A percentile compares a stretch with the other conserved stretches of the same genome.
Evolutionary conservation across 2,113 vertebrate genomes (phyloP).

Genomic region (Charina bottae): DNA sequence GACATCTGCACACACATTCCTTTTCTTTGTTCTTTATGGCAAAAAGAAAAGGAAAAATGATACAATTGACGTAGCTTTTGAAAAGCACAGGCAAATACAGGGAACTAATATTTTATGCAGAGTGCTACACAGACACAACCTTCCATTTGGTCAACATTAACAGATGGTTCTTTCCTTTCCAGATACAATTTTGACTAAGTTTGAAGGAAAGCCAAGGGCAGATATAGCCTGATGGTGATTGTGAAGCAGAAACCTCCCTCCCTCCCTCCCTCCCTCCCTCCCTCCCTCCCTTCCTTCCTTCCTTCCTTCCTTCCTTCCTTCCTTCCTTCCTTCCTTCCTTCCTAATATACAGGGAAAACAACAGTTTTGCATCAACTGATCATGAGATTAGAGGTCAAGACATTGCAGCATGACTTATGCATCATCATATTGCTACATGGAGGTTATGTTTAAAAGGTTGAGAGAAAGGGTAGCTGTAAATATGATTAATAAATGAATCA

Average conservation of each 20-base stretch:
- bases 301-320: not conserved
- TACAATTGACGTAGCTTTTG: conserved; percentile 9
- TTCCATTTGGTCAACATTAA: not conserved
- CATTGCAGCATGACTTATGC: conserved; percentile 18
- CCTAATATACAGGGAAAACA: not conserved
- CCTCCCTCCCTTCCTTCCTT: not conserved
- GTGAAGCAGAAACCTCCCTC: not conserved
- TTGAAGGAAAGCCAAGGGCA: conserved; percentile 44
- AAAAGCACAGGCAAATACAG: conserved; percentile 20
- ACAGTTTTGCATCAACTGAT: not conserved
- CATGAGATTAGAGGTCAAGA: not conserved
- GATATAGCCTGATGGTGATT: not conserved
- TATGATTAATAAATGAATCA: conserved; percentile 8
- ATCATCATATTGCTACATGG: not conserved
- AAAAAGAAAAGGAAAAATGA: fast-evolving
- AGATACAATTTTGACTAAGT: conserved; percentile 31
- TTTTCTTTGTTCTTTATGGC: not conserved
- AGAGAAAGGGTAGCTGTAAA: not conserved
- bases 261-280: not conserved
- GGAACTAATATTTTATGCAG: conserved; percentile 29
- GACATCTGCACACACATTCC: not conserved
- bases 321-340: too few species aligned
- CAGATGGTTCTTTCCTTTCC: not conserved
- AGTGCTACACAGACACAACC: conserved; percentile 24
- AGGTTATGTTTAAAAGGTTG: not conserved